Evolutionary conservation across 2,113 vertebrate species (phyloP).

Genomic region (Meriones unguiculatus): DNA sequence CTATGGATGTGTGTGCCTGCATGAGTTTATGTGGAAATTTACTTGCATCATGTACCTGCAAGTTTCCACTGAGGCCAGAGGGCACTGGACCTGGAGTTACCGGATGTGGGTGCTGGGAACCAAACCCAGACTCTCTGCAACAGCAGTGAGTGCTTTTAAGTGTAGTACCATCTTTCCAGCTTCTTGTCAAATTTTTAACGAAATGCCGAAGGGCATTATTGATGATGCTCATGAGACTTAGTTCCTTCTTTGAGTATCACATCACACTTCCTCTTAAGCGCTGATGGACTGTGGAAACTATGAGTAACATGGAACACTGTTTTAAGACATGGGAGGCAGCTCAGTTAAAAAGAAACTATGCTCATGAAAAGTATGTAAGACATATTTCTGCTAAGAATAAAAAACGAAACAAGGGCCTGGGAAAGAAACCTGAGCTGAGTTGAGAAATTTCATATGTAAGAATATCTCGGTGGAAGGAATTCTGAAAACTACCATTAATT

Average conservation of each 20-base stretch:
- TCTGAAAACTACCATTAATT: not conserved
- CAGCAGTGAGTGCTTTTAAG: not conserved
- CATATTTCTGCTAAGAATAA: constrained; percentile 68
- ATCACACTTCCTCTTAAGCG: constrained; percentile 68
- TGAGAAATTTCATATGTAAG: constrained; percentile 4
- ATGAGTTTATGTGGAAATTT: not conserved
- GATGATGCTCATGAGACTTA: constrained; percentile 48
- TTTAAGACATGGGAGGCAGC: constrained; percentile 75
- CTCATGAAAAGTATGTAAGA: constrained; percentile 79
- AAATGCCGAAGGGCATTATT: not conserved
- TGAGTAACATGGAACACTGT: constrained; percentile 71
- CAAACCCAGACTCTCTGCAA: not conserved
- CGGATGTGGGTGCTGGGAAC: not conserved
- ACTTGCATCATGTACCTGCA: not conserved
- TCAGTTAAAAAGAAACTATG: constrained; percentile 84
- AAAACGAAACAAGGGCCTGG: constrained; percentile 62
- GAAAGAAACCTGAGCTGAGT: constrained; percentile 50
- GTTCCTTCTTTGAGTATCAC: constrained; percentile 65
- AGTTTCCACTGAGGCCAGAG: not conserved
- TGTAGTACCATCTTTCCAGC: not conserved
- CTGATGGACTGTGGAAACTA: constrained; percentile 80
- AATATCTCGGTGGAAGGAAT: not conserved
- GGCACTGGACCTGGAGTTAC: not conserved
- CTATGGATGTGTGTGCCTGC: not conserved
- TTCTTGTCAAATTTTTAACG: not conserved